Percentiles rank a stretch among this genome's conserved stretches.
phyloP scores from a whole-genome alignment of 2,888 invertebrate genomes.

The Caenorhabditis sp. region DNA sequence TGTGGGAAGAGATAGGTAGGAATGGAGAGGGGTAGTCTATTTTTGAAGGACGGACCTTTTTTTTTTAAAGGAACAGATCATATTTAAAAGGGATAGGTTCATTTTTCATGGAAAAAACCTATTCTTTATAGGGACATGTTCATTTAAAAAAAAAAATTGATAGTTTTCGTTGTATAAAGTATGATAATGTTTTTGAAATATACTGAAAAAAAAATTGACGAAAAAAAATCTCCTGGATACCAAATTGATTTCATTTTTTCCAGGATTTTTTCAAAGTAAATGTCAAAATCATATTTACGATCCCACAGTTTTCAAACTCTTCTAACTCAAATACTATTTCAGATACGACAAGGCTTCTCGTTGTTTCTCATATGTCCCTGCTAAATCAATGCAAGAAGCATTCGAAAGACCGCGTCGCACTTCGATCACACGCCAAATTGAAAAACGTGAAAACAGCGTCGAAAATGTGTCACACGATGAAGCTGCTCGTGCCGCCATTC shows the following conservation, averaged over 20 bases:
- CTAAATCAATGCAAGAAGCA: slow-evolving; percentile 68
- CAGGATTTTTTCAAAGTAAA: too few relatives aligned
- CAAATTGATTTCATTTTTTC: too few relatives aligned
- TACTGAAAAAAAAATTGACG: too few relatives aligned
- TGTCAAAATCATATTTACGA: neutral
- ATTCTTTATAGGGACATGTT: too few relatives aligned
- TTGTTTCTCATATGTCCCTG: slow-evolving; percentile 71
- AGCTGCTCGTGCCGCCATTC: slow-evolving; percentile 25
- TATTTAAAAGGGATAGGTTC: too few relatives aligned
- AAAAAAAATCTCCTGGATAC: too few relatives aligned
- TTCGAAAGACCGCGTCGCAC: slow-evolving; percentile 57
- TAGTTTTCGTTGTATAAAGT: too few relatives aligned
- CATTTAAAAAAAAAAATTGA: too few relatives aligned
- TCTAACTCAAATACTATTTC: slow-evolving; percentile 1
- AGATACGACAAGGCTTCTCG: slow-evolving; percentile 70
- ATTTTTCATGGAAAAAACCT: too few relatives aligned
- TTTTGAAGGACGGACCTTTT: too few relatives aligned
- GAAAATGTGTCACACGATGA: slow-evolving; percentile 45
- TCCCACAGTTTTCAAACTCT: neutral
- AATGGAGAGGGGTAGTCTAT: neutral
- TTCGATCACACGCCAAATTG: slow-evolving; percentile 46
- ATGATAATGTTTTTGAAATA: too few relatives aligned
- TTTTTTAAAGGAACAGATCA: too few relatives aligned
- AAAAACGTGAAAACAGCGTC: slow-evolving; percentile 46
- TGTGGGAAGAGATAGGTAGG: slow-evolving; percentile 65